Percentiles rank a stretch among this genome's conserved stretches.
Evolutionary conservation across 2,113 vertebrate species (phyloP).

Genomic region (Corythoichthys intestinalis): DNA sequence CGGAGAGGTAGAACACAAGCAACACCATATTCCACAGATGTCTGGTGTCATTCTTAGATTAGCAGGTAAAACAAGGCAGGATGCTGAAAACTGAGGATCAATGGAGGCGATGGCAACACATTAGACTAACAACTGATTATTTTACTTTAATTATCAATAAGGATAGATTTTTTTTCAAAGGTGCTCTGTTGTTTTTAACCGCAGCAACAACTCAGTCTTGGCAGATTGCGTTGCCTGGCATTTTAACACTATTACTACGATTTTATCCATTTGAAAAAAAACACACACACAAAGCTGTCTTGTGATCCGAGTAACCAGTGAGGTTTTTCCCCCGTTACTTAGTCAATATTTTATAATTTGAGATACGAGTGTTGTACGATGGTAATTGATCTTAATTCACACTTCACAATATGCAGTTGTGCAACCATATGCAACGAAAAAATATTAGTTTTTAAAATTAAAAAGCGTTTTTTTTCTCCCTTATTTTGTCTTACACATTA

Average conservation of each 20-base stretch:
- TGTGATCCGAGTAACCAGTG: too few species aligned
- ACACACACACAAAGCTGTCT: too few species aligned
- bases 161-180: background rate
- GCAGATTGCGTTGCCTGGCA: background rate
- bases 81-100: constrained; percentile 34
- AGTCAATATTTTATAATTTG: too few species aligned
- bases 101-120: constrained; percentile 41
- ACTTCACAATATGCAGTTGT: too few species aligned
- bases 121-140: constrained; percentile 34
- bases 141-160: background rate
- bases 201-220: background rate
- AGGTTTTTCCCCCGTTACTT: too few species aligned
- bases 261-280: too few species aligned
- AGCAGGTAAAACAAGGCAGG: constrained; percentile 18
- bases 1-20: constrained; percentile 14
- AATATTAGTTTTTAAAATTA: too few species aligned
- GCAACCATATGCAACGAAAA: too few species aligned
- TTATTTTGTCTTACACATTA: too few species aligned
- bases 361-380: too few species aligned
- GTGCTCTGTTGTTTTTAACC: constrained; percentile 10
- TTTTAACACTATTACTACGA: background rate
- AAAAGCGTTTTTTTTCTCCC: too few species aligned
- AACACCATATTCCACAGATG: constrained; percentile 13
- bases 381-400: too few species aligned
- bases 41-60: constrained; percentile 23